Conservation (phyloP, 2,113 vertebrate species). For the Anoura caudifer region DNA sequence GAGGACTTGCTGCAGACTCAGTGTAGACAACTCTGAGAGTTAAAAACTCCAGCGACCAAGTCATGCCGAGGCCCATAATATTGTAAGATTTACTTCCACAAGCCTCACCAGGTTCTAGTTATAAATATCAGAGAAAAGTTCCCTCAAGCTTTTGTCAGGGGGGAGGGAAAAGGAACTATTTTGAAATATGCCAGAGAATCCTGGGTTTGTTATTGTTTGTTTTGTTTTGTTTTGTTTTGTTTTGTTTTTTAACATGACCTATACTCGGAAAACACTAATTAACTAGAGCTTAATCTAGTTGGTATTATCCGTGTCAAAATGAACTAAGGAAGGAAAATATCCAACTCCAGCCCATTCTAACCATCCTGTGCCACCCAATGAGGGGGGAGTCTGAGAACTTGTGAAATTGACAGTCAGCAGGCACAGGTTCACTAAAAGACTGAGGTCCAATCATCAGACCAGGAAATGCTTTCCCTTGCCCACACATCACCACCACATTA, state of each 20-base stretch:
- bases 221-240: background rate
- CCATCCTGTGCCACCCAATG: background rate
- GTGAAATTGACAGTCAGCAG: background rate
- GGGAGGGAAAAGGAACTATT: background rate
- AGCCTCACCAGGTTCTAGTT: background rate
- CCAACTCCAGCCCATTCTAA: background rate
- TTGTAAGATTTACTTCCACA: background rate
- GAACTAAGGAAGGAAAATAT: background rate
- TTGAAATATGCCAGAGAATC: background rate
- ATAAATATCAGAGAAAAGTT: background rate
- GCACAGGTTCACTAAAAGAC: background rate
- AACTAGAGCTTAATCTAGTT: background rate
- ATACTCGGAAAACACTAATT: background rate
- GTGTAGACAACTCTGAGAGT: background rate
- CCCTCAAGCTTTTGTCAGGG: background rate
- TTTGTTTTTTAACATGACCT: background rate
- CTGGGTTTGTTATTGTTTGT: too few species aligned
- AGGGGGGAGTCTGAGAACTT: background rate
- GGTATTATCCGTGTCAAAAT: background rate
- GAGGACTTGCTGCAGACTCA: background rate
- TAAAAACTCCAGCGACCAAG: background rate
- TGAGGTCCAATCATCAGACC: background rate
- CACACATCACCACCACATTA: background rate
- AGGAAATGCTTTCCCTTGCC: background rate
- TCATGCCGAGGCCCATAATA: background rate